Evolutionary conservation across 2,888 invertebrate genomes (phyloP).

Genomic region (Podabrus alpinus): DNA sequence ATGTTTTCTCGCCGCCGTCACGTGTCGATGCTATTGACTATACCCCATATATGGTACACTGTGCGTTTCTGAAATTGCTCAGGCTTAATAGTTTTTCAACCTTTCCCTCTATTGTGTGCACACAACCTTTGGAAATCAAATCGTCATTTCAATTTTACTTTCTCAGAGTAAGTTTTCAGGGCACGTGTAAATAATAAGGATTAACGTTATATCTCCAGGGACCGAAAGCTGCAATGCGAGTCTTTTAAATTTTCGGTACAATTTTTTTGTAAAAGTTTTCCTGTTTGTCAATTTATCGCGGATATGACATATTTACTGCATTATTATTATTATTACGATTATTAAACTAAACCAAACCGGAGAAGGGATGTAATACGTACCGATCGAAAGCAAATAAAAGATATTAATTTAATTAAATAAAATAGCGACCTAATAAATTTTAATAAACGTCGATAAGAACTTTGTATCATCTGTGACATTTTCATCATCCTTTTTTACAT

Average conservation of each 20-base stretch:
- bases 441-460: slow-evolving; percentile 5
- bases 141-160: not conserved
- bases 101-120: not conserved
- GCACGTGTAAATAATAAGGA: not conserved
- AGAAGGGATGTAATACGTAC: not conserved
- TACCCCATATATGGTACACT: slow-evolving; percentile 1
- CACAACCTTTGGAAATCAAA: not conserved
- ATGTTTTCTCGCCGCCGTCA: slow-evolving; percentile 55
- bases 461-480: slow-evolving; percentile 3
- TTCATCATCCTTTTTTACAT: not conserved
- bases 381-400: slow-evolving; percentile 5
- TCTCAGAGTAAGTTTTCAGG: not conserved
- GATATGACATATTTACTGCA: not conserved
- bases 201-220: not conserved
- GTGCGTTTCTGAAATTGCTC: not conserved
- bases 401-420: slow-evolving; percentile 16
- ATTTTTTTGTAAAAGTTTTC: not conserved
- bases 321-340: not conserved
- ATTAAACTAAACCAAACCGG: not conserved
- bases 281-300: not conserved
- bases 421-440: slow-evolving; percentile 1
- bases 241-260: too few relatives aligned
- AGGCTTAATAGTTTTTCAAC: not conserved
- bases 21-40: slow-evolving; percentile 43
- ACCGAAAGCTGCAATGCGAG: not conserved